Conservation (phyloP, 2,888 invertebrate genomes). For the Tinea semifulvella region DNA sequence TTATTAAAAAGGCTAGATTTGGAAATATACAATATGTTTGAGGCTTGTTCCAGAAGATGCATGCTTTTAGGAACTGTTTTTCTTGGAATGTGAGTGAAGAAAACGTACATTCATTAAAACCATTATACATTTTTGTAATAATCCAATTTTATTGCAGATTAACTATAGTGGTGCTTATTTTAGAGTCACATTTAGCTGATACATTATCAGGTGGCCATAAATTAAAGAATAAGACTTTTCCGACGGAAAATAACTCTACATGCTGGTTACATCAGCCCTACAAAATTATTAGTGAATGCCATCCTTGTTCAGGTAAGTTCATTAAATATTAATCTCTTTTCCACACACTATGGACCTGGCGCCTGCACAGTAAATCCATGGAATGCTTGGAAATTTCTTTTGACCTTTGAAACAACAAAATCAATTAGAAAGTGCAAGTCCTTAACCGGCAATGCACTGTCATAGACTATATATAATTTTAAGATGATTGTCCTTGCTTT, state of each 20-base stretch:
- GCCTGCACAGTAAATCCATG: too few species aligned
- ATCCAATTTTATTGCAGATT: conserved; percentile 64
- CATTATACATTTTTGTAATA: not conserved
- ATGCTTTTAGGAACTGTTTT: conserved; percentile 82
- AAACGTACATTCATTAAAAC: not conserved
- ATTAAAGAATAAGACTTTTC: conserved; percentile 69
- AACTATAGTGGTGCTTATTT: conserved; percentile 81
- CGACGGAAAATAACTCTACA: conserved; percentile 80
- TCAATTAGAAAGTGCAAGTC: too few species aligned
- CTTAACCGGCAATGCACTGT: too few species aligned
- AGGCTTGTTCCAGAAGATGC: conserved; percentile 84
- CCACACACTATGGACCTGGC: too few species aligned
- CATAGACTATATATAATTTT: too few species aligned
- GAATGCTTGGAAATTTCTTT: too few species aligned
- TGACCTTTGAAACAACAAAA: too few species aligned
- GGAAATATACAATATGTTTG: conserved; percentile 74
- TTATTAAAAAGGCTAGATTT: too few species aligned
- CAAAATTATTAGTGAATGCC: conserved; percentile 78
- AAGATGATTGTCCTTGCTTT: too few species aligned
- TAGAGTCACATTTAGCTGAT: conserved; percentile 76
- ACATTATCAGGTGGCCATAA: conserved; percentile 66
- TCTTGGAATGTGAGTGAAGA: conserved; percentile 74
- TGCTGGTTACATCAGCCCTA: conserved; percentile 80
- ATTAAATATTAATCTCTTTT: too few species aligned
- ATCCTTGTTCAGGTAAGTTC: conserved; percentile 82